Percentiles rank a stretch among this genome's conserved stretches.
These are phyloP conservation scores for Siphamia tubifer DNA, from an alignment of 2,113 vertebrate species.

Conservation along the genomic window DNA sequence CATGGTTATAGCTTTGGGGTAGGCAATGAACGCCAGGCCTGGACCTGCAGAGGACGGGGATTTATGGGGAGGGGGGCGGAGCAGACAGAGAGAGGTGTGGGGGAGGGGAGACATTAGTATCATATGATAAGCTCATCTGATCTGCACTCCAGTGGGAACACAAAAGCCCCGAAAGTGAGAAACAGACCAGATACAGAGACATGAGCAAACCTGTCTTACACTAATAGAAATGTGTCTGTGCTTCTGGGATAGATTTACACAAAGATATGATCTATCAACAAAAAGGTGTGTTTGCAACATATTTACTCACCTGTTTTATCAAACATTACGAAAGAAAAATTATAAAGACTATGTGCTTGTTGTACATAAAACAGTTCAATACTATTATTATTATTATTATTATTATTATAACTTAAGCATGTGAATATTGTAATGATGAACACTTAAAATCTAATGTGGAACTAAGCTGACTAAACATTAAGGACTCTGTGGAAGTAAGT, in stretches of 20 bases:
- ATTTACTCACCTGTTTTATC: too few relatives aligned
- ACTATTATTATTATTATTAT: too few relatives aligned
- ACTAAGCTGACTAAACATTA: too few relatives aligned
- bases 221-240: neutral
- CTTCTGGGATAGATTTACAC: neutral
- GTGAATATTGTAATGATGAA: too few relatives aligned
- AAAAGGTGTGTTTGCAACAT: too few relatives aligned
- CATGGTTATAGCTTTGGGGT: conserved; percentile 98
- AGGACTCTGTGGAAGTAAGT: conserved; percentile 44
- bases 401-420: neutral
- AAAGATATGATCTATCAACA: neutral
- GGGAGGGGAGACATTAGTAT: conserved; percentile 47
- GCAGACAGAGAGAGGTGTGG: conserved; percentile 34
- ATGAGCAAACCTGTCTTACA: neutral
- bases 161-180: conserved; percentile 12
- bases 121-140: conserved; percentile 44
- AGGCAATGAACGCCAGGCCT: conserved; percentile 97
- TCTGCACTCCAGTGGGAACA: conserved; percentile 48
- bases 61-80: conserved; percentile 1
- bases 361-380: too few relatives aligned
- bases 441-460: too few relatives aligned
- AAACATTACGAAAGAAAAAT: too few relatives aligned
- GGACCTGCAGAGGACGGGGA: conserved; percentile 87
- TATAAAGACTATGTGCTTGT: too few relatives aligned
- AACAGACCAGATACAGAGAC: conserved; percentile 44